Conservation (phyloP, 2,888 invertebrate genomes). For the Mythimna impura region DNA sequence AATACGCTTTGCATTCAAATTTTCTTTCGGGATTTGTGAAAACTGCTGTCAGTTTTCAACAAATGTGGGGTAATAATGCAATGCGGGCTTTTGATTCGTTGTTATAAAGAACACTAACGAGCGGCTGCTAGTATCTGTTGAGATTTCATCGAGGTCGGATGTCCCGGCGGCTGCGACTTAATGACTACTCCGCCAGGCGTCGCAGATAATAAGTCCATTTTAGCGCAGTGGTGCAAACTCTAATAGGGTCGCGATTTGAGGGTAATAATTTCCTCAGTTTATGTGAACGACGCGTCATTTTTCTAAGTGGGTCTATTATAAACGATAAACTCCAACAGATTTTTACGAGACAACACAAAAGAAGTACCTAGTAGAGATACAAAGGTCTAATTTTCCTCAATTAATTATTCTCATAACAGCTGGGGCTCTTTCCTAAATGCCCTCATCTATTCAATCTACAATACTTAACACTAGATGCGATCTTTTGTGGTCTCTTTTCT, state of each 20-base stretch:
- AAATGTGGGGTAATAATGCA: conserved; percentile 16
- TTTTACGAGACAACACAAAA: neutral
- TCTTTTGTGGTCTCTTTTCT: neutral
- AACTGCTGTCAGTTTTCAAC: conserved; percentile 17
- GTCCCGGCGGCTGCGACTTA: conserved; percentile 49
- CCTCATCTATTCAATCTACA: neutral
- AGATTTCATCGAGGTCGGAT: conserved; percentile 57
- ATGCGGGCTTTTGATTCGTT: conserved; percentile 9
- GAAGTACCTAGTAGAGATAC: neutral
- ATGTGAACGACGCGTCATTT: conserved; percentile 36
- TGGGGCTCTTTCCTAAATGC: neutral
- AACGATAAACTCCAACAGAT: conserved; percentile 4
- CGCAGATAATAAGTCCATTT: conserved; percentile 56
- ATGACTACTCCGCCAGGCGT: conserved; percentile 54
- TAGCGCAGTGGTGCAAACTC: conserved; percentile 39
- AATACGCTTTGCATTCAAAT: neutral
- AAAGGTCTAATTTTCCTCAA: conserved; percentile 12
- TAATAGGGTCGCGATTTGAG: conserved; percentile 46
- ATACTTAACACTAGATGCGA: neutral
- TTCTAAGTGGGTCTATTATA: conserved; percentile 14
- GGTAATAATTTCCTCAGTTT: conserved; percentile 49
- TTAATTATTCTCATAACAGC: conserved; percentile 4
- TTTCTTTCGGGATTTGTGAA: conserved; percentile 1
- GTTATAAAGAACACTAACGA: conserved; percentile 35
- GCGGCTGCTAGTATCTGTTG: conserved; percentile 29